Conservation (phyloP, 2,797 vertebrate genomes). For the Syngnathus rostellatus region DNA sequence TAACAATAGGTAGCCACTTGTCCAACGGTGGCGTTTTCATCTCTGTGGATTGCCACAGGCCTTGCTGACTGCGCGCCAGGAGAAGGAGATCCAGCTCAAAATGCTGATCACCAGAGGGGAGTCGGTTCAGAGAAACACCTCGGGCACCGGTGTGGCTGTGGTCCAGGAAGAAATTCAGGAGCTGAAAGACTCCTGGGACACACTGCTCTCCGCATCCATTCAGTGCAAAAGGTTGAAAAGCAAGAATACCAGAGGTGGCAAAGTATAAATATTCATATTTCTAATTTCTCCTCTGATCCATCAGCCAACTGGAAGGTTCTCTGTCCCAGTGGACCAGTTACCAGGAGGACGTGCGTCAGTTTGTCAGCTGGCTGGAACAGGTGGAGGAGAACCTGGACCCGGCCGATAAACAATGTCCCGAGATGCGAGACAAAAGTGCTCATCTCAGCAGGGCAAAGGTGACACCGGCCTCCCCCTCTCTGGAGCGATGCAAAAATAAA, state of each 20-base stretch:
- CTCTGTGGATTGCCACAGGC: conserved; percentile 36
- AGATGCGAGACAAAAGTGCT: conserved; percentile 86
- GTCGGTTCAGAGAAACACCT: conserved; percentile 89
- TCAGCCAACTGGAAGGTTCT: conserved; percentile 89
- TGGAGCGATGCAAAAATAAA: not conserved
- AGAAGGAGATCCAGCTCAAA: conserved; percentile 96
- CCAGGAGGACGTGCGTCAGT: conserved; percentile 88
- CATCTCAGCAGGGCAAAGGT: conserved; percentile 89
- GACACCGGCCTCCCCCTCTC: not conserved
- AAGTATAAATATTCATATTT: not conserved
- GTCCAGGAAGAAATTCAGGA: conserved; percentile 83
- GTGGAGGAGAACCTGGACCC: conserved; percentile 78
- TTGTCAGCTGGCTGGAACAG: conserved; percentile 83
- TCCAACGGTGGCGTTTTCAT: too few relatives aligned
- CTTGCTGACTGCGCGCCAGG: conserved; percentile 83
- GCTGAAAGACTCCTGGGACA: conserved; percentile 87
- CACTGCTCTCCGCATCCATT: conserved; percentile 82
- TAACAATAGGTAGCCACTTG: too few relatives aligned
- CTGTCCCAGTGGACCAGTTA: conserved; percentile 97
- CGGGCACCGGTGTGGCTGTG: conserved; percentile 77
- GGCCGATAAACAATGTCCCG: conserved; percentile 75
- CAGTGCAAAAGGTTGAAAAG: conserved; percentile 86
- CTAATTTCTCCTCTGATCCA: conserved; percentile 11
- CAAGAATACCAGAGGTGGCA: not conserved
- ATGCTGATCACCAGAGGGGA: conserved; percentile 89